phyloP scores from a whole-genome alignment of 2,113 vertebrate species.

The Saccopteryx leptura region DNA sequence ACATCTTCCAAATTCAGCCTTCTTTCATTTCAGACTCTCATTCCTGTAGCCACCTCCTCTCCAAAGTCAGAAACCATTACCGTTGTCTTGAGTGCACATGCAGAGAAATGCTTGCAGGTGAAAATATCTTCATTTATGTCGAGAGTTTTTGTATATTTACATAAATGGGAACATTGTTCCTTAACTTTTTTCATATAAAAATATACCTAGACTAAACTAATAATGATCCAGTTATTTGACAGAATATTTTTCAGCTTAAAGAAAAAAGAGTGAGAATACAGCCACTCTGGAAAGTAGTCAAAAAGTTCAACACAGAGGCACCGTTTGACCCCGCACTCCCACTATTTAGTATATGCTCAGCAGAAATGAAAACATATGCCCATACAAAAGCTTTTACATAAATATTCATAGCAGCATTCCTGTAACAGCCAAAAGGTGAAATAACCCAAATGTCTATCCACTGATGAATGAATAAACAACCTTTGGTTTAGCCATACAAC shows the following conservation, averaged over 20 bases:
- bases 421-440: background rate
- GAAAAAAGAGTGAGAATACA: background rate
- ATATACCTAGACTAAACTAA: background rate
- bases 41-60: background rate
- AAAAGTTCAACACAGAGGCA: background rate
- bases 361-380: background rate
- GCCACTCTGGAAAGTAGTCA: conserved; percentile 3
- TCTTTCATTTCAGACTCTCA: background rate
- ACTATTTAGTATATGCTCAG: background rate
- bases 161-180: background rate
- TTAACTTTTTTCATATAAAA: background rate
- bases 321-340: background rate
- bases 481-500: background rate
- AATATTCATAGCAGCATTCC: background rate
- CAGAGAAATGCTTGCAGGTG: background rate
- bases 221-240: background rate
- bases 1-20: background rate
- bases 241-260: background rate
- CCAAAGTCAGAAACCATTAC: background rate
- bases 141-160: background rate
- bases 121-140: background rate
- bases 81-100: background rate
- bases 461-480: background rate
- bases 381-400: background rate
- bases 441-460: background rate